phyloP scores from a whole-genome alignment of 2,113 vertebrate species.

The Corythoichthys haematopterus region DNA sequence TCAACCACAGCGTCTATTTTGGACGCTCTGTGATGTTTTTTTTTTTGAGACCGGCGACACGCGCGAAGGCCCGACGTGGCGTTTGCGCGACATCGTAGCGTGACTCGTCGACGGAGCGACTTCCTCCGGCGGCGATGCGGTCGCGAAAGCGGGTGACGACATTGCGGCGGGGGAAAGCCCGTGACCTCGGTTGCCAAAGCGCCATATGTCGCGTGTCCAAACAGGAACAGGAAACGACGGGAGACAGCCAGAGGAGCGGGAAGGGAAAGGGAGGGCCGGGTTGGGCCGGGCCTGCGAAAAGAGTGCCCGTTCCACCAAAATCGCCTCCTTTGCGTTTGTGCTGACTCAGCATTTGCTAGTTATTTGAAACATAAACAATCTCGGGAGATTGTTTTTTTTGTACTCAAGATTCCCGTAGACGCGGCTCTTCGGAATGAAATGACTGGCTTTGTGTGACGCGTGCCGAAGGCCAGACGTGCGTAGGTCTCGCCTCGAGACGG shows the following conservation, averaged over 20 bases:
- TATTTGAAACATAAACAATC: background rate
- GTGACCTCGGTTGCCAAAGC: background rate
- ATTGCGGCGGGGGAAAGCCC: background rate
- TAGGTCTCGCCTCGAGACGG: background rate
- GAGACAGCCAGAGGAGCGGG: background rate
- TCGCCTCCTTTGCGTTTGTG: background rate
- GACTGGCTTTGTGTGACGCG: background rate
- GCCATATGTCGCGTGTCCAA: conserved; percentile 5
- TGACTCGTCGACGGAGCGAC: background rate
- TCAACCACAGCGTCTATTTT: background rate
- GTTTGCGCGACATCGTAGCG: background rate
- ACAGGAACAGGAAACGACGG: conserved; percentile 5
- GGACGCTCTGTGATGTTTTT: background rate
- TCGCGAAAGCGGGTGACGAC: background rate
- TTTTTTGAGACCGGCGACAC: too few species aligned
- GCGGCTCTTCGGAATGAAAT: background rate
- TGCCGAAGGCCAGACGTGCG: too few species aligned
- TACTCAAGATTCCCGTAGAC: background rate
- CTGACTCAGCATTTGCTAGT: conserved; percentile 1
- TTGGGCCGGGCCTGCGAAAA: too few species aligned
- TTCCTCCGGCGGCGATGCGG: background rate
- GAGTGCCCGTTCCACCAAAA: too few species aligned
- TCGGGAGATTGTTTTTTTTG: background rate
- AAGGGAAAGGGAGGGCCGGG: background rate
- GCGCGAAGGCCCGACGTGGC: too few species aligned